Percentiles rank a stretch among this genome's conserved stretches.
Evolutionary conservation across 2,113 vertebrate genomes (phyloP).

Genomic region (Thymallus thymallus): DNA sequence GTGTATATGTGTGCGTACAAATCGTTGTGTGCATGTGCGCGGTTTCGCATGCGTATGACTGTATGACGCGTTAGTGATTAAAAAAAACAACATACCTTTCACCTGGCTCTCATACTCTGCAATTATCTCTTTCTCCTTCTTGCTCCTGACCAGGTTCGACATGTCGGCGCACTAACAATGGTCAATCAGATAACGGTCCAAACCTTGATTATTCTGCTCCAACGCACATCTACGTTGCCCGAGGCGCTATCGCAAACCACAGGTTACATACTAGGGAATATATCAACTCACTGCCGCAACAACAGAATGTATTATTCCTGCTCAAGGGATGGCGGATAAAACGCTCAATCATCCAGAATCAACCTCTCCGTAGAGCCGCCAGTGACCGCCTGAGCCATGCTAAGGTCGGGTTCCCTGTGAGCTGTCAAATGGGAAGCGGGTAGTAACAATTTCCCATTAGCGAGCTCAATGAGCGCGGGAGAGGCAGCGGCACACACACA

Average conservation of each 20-base stretch:
- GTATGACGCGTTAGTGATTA: not conserved
- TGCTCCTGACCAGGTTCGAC: constrained; percentile 87
- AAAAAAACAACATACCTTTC: constrained; percentile 79
- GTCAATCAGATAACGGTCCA: constrained; percentile 15
- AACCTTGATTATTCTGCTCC: constrained; percentile 6
- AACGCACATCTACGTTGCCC: constrained; percentile 41
- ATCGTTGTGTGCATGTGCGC: constrained; percentile 9
- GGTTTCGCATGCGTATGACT: not conserved
- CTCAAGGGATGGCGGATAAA: constrained; percentile 23
- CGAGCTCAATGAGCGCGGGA: not conserved
- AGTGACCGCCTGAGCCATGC: not conserved
- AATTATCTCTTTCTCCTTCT: constrained; percentile 96
- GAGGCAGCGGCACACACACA: constrained; percentile 4
- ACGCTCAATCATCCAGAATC: constrained; percentile 37
- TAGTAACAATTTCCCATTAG: constrained; percentile 4
- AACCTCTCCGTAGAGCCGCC: not conserved
- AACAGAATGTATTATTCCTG: constrained; percentile 40
- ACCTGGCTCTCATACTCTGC: constrained; percentile 93
- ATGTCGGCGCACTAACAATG: constrained; percentile 67
- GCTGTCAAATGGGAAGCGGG: not conserved
- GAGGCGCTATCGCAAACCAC: constrained; percentile 44
- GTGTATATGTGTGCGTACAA: not conserved
- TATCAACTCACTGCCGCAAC: constrained; percentile 61
- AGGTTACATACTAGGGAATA: constrained; percentile 50
- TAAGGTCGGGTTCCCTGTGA: not conserved